Evolutionary conservation across 2,888 invertebrate species (phyloP).

Genomic region (Eilema sororculum): DNA sequence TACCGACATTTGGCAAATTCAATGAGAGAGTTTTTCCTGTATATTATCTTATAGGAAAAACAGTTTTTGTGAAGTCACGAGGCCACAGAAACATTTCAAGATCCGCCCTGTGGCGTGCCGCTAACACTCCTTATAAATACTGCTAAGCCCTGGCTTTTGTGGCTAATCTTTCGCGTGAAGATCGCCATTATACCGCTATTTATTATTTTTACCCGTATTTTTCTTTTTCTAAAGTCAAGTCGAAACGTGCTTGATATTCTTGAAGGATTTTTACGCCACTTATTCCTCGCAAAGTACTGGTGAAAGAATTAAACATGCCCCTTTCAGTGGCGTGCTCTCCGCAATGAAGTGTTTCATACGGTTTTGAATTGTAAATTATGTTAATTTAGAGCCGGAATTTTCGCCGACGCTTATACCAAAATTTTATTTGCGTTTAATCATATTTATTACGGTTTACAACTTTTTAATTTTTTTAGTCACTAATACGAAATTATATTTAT

Average conservation of each 20-base stretch:
- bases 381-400: slow-evolving; percentile 69
- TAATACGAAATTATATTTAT: slow-evolving; percentile 5
- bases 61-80: slow-evolving; percentile 52
- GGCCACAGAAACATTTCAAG: slow-evolving; percentile 57
- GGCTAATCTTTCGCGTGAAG: slow-evolving; percentile 86
- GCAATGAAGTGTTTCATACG: slow-evolving; percentile 75
- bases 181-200: slow-evolving; percentile 85
- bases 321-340: slow-evolving; percentile 71
- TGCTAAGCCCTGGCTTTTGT: slow-evolving; percentile 84
- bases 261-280: slow-evolving; percentile 66
- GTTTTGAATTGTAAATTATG: slow-evolving; percentile 79
- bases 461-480: slow-evolving; percentile 38
- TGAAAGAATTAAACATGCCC: slow-evolving; percentile 77
- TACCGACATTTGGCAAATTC: slow-evolving; percentile 29
- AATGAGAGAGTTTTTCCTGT: slow-evolving; percentile 41
- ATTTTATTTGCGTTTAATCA: slow-evolving; percentile 55
- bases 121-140: slow-evolving; percentile 85
- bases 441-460: slow-evolving; percentile 44
- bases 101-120: slow-evolving; percentile 75
- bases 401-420: slow-evolving; percentile 54
- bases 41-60: slow-evolving; percentile 44
- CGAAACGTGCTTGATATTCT: slow-evolving; percentile 75
- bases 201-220: slow-evolving; percentile 82
- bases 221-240: slow-evolving; percentile 80
- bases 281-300: slow-evolving; percentile 63